These are phyloP conservation scores for Sebastes dallii DNA, from an alignment of 2,797 vertebrate species.

Conservation along the genomic window DNA sequence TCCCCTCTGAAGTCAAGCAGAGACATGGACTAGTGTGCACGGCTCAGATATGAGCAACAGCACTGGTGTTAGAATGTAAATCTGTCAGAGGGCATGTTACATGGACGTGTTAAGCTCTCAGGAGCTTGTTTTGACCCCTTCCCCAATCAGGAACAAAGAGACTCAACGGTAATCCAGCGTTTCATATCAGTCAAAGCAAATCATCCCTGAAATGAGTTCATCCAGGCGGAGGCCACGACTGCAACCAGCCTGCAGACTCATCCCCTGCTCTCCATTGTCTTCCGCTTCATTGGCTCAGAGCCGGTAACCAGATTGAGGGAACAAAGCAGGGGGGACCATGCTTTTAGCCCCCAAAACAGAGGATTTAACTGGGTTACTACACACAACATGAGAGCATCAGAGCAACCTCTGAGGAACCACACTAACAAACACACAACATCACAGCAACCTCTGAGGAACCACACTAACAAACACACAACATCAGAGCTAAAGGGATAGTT, in stretches of 20 bases:
- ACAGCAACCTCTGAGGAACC: too few species aligned
- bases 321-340: slow-evolving; percentile 79
- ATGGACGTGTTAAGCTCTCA: slow-evolving; percentile 27
- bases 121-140: slow-evolving; percentile 55
- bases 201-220: slow-evolving; percentile 77
- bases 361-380: slow-evolving; percentile 43
- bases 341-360: slow-evolving; percentile 46
- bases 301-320: slow-evolving; percentile 80
- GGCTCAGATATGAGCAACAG: slow-evolving; percentile 14
- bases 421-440: too few species aligned
- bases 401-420: too few species aligned
- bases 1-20: background rate
- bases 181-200: slow-evolving; percentile 76
- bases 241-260: slow-evolving; percentile 38
- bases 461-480: too few species aligned
- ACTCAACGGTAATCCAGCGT: slow-evolving; percentile 69
- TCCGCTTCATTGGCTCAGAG: slow-evolving; percentile 82
- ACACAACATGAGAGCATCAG: background rate
- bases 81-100: slow-evolving; percentile 16
- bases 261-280: slow-evolving; percentile 62
- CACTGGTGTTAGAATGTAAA: slow-evolving; percentile 23
- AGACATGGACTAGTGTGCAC: background rate
- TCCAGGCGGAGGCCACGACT: slow-evolving; percentile 44
- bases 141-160: slow-evolving; percentile 68
- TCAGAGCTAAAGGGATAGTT: too few species aligned